Evolutionary conservation across 64 coral and sea anemone species (phyloP), one percentile per base, ranked within the genome.

Genomic region (Platygyra sinensis): DNA sequence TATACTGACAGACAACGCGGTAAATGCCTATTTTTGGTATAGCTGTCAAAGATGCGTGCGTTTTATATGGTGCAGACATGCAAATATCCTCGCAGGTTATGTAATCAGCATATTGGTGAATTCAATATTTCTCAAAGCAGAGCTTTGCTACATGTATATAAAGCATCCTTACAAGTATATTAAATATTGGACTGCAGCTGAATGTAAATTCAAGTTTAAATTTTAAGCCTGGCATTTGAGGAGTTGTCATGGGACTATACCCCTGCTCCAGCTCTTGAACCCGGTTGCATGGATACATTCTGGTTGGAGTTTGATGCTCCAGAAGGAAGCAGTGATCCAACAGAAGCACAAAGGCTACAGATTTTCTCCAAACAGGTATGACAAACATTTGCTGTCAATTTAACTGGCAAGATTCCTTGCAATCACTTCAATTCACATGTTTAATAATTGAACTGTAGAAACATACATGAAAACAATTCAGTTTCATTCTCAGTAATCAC

Each of bases 181-280:
- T 11, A 69, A 11, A 69, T 69, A 69, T 69, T 69, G 65, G 65
- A 2, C 65, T n/a, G 27, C 22, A 24, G 20, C 0, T 69, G 8
- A 8, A 25, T 11, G 25, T n/a, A 69, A 69, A 25, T 10, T 69
- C n/a, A 69, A 69, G 20, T n/a, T 29, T 69, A 27, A 27, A 27
- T 69, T 7, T 69, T 69, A 22, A 72, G 91, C 22, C 88, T 96
- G 38, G 60, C 86, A 27, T 96, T 93, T 88, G 95, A 96, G 24
- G 91, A 96, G 55, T 78, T 96, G 22, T 96, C 95, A 2, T 96
- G 95, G 95, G 95, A 96, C 73, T 96, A 93, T 77, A 83, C 95
- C 0, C 82, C 91, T 28, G 91, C 95, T 49, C 80, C 84, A 15
- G 91, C 88, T 17, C 24, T 69, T 24, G 88, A 96, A 27, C 73